A percentile compares a stretch with the other conserved stretches of the same genome.
Conservation (phyloP, 2,888 invertebrate genomes). For the Lomographa bimaculata region DNA sequence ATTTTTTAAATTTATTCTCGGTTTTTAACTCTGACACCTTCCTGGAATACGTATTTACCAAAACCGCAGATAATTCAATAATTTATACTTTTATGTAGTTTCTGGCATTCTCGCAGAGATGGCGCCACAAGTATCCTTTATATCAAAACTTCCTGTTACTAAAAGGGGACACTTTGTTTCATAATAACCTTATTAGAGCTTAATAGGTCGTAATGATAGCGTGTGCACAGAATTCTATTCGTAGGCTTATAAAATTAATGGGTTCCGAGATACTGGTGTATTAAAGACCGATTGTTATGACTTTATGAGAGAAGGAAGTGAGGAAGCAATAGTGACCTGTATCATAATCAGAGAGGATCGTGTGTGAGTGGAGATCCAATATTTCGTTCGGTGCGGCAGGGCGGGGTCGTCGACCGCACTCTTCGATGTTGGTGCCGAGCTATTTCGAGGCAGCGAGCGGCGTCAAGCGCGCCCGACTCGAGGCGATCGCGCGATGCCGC, state of each 20-base stretch:
- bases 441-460: slow-evolving; percentile 76
- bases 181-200: slow-evolving; percentile 14
- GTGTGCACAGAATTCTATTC: slow-evolving; percentile 14
- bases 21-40: too few relatives aligned
- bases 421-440: slow-evolving; percentile 72
- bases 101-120: slow-evolving; percentile 11
- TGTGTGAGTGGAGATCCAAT: slow-evolving; percentile 64
- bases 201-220: slow-evolving; percentile 19
- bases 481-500: slow-evolving; percentile 62
- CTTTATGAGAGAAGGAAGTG: slow-evolving; percentile 26
- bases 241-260: slow-evolving; percentile 13
- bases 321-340: slow-evolving; percentile 45
- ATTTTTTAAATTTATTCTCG: too few relatives aligned
- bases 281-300: slow-evolving; percentile 15
- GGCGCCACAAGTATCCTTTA: slow-evolving; percentile 9
- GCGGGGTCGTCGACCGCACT: slow-evolving; percentile 78
- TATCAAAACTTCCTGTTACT: slow-evolving; percentile 14
- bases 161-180: slow-evolving; percentile 12
- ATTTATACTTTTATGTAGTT: too few relatives aligned
- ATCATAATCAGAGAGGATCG: slow-evolving; percentile 58
- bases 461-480: slow-evolving; percentile 62
- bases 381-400: slow-evolving; percentile 75
- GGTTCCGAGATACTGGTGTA: slow-evolving; percentile 6
- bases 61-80: too few relatives aligned
- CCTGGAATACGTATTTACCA: too few relatives aligned